A percentile compares a stretch with the other conserved stretches of the same genome.
phyloP scores from a whole-genome alignment of 2,888 invertebrate genomes.

The Scrobipalpa costella region DNA sequence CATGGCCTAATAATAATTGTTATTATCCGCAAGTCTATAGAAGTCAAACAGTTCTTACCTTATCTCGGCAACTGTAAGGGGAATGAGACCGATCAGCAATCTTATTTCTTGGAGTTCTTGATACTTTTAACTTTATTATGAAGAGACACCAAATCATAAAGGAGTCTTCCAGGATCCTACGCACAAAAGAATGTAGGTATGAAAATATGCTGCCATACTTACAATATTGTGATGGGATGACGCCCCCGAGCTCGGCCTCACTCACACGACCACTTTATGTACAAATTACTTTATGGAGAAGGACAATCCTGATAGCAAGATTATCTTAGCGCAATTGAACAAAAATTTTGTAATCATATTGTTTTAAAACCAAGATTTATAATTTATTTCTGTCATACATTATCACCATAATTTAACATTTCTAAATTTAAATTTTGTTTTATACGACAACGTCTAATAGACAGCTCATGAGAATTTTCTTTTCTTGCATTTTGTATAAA shows the following conservation, averaged over 20 bases:
- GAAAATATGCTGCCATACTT: neutral
- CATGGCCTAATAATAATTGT: no score
- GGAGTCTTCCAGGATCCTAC: no score
- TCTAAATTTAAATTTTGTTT: constrained; percentile 54
- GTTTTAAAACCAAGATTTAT: constrained; percentile 7
- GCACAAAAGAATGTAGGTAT: neutral
- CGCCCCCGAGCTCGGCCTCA: neutral
- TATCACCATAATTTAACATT: constrained; percentile 38
- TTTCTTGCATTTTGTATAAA: neutral
- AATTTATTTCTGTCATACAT: constrained; percentile 22
- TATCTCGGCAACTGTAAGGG: no score
- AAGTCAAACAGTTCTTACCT: no score
- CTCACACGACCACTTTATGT: neutral
- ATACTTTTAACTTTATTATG: no score
- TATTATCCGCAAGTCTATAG: no score
- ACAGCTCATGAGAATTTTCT: neutral
- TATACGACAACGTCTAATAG: constrained; percentile 25
- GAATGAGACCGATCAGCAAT: no score
- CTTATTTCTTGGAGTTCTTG: no score
- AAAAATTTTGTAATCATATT: constrained; percentile 60
- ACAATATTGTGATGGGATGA: neutral
- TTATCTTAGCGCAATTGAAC: constrained; percentile 69
- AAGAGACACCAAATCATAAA: no score
- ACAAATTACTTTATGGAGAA: constrained; percentile 49
- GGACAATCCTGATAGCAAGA: constrained; percentile 64